Base-by-base conservation (phyloP, 1,140 invertebrate species). In the Magallana ariakensis region DNA sequence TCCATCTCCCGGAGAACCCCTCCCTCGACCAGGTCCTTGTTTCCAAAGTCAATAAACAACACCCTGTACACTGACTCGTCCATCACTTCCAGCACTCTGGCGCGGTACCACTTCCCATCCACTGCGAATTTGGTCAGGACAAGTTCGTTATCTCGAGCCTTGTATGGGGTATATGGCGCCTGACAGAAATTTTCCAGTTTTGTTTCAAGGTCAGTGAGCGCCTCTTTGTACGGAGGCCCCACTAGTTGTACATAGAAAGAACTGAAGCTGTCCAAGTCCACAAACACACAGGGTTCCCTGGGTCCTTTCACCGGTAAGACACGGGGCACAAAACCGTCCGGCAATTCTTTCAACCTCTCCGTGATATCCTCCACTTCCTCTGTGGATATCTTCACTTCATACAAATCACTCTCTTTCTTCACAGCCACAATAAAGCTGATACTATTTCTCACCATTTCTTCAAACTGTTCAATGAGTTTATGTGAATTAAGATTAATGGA, bases 1-100 rank as follows among this genome's bases (percentile, higher is more conserved):
- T 53, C 15, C 13, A 86, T 62, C 33, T 84, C 60, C 5, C 85
- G 56, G 15, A 88, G 84, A 46, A 7, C 26, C n/a, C 15, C 54
- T 83, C 81, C 33, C 5, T 16, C 26, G 15, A 26, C 80, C n/a
- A 80, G 19, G 0, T 85, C 87, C 75, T 55, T 54, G 58, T 90
- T 90, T 33, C 90, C 90, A 66, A 87, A 90, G 85, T 90, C 90
- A 33, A 90, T 80, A 85, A 87, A 90, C 10, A 56, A 57, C 5
- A 89, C 85, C 60, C 11, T 81, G 11, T 62, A 62, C 19, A 26
- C 9, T 46, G 19, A 10, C 87, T 85, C 33, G 46, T 13, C 6
- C 87, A 86, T 46, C 80, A 81, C 60, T 83, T 89, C 85, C 46
- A 75, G 11, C 1, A 90, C 88, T 82, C 84, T 82, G n/a, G 87